A percentile compares a stretch with the other conserved stretches of the same genome.
These are phyloP conservation scores for Oncorhynchus keta DNA, from an alignment of 2,113 vertebrate genomes.

Conservation along the genomic window DNA sequence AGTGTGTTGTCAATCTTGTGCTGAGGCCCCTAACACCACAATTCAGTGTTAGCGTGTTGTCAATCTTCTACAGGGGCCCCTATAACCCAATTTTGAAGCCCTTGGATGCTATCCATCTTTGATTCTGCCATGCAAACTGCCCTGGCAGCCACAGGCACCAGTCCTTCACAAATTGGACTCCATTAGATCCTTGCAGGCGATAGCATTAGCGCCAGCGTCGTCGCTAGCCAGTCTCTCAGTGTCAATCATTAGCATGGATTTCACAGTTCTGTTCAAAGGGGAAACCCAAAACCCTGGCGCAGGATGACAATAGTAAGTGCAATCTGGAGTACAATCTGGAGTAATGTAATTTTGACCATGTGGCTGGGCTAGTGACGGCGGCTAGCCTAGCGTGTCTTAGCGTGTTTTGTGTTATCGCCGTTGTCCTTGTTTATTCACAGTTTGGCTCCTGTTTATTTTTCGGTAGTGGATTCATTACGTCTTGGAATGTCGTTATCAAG, in stretches of 20 bases:
- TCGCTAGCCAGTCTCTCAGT: slow-evolving; percentile 41
- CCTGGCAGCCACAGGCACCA: neutral
- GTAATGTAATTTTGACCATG: slow-evolving; percentile 68
- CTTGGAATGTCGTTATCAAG: slow-evolving; percentile 43
- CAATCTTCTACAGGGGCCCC: too few species aligned
- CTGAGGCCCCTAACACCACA: too few species aligned
- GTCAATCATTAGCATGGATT: slow-evolving; percentile 44
- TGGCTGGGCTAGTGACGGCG: slow-evolving; percentile 42
- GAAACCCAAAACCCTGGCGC: slow-evolving; percentile 59
- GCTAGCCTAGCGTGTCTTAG: neutral
- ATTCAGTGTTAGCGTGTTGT: neutral
- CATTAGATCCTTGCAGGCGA: slow-evolving; percentile 29
- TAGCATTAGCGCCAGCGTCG: slow-evolving; percentile 32
- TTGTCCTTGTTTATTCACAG: slow-evolving; percentile 47
- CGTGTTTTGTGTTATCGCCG: slow-evolving; percentile 22
- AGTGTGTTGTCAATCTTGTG: too few species aligned
- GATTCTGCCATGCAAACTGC: slow-evolving; percentile 22
- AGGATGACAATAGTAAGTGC: slow-evolving; percentile 41
- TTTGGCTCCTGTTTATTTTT: slow-evolving; percentile 45
- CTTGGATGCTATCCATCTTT: slow-evolving; percentile 17
- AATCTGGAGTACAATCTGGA: slow-evolving; percentile 62
- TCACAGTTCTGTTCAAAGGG: slow-evolving; percentile 52
- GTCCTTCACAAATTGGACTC: slow-evolving; percentile 17
- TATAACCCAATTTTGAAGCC: too few species aligned
- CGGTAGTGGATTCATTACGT: slow-evolving; percentile 41